These are phyloP conservation scores for Burhinus oedicnemus DNA, from an alignment of 2,113 vertebrate species.

Conservation along the genomic window DNA sequence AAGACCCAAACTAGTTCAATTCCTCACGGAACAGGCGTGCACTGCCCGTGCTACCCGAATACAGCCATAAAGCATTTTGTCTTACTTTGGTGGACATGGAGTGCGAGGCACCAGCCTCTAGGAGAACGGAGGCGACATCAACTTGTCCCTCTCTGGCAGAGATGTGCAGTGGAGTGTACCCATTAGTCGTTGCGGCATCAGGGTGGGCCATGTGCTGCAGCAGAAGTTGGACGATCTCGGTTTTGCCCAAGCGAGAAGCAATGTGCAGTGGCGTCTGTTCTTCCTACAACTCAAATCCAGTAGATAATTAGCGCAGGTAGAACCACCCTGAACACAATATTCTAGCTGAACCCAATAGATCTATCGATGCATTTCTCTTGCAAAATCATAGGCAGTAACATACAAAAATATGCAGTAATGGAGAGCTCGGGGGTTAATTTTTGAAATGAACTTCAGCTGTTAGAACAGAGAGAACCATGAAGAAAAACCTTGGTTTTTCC, in stretches of 20 bases:
- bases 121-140: conserved; percentile 89
- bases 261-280: conserved; percentile 98
- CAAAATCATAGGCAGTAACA: neutral
- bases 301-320: neutral
- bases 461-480: neutral
- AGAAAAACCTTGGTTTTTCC: neutral
- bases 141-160: conserved; percentile 94
- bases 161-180: conserved; percentile 95
- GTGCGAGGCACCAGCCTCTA: conserved; percentile 93
- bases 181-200: conserved; percentile 92
- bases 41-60: no score
- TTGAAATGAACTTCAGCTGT: neutral
- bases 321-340: neutral
- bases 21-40: accelerated
- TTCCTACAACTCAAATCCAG: conserved; percentile 84
- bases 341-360: neutral
- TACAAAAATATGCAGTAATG: neutral
- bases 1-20: neutral
- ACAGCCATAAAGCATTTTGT: accelerated
- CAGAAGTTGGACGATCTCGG: conserved; percentile 95
- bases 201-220: conserved; percentile 98
- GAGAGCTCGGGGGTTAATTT: neutral
- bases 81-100: conserved; percentile 94
- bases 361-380: neutral
- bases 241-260: conserved; percentile 95